A percentile compares a stretch with the other conserved stretches of the same genome.
phyloP scores from a whole-genome alignment of 2,113 vertebrate species.

The Macaca fascicularis region T2T-MFA8v1.1 NC_088377.1:155178501-155179000 shows the following conservation, averaged over 20 bases:
- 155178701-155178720: not conserved
- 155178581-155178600: not conserved
- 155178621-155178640: not conserved
- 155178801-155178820: not conserved
- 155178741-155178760: not conserved
- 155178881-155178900: too few species aligned
- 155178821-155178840: not conserved
- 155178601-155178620: not conserved
- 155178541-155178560: not conserved
- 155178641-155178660: not conserved
- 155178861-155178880: too few species aligned
- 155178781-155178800: not conserved
- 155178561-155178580: not conserved
- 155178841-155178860: too few species aligned
- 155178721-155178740: not conserved
- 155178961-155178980: too few species aligned
- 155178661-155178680: not conserved
- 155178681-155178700: not conserved
- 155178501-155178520: not conserved
- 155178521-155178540: not conserved
- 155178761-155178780: not conserved
- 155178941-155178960: too few species aligned
- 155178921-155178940: too few species aligned
- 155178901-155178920: too few species aligned
- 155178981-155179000: accelerated